Base-by-base conservation (phyloP, 2,888 invertebrate species). In the Ophion ellenae region DNA sequence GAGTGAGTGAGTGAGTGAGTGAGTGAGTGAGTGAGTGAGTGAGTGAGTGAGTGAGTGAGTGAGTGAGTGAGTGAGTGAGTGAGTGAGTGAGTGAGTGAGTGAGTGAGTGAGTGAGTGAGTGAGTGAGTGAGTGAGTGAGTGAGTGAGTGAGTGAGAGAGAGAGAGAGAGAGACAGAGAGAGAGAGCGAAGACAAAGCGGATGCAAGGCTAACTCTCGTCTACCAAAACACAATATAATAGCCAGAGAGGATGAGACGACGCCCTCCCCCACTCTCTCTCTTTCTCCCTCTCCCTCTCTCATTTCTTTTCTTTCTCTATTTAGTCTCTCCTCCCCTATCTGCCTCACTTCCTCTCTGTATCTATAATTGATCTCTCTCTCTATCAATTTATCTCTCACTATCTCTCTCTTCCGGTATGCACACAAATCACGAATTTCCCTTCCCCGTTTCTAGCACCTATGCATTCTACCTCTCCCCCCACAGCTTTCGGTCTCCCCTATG, bases 391-490 rank as follows among this genome's bases (percentile, higher is more conserved):
- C 53, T 67, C 70, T 40, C 61, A 53, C 69, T 79, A 17, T 57
- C 67, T 63, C 77, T 53, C 14, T 40, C 64, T 53, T 14, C 64
- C 20, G 17, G 70, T 73, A 53, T 74, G 70, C 78, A 76, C 77
- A 57, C 73, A 63, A 10, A 75, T 61, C 71, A 53, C 57, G 10
- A 9, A 70, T 73, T 57, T 70, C 69, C 80, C 67, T 66, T 53
- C 64, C 76, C 69, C 69, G 59, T 74, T 69, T 76, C 47, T 71
- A 83, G 77, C 71, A 78, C 87, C 81, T 84, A 86, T 88, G 87
- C 87, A 90, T 91, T 88, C 89, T 87, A 89, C 88, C 85, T 66
- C 82, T 59, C 88, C 88, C 86, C 89, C 87, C 81, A 67, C 78
- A 64, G 64, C 76, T 53, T 79, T 71, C 71, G 67, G 69, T 69